These are phyloP conservation scores for Cordilura impudica DNA, from an alignment of 2,888 invertebrate genomes.

Conservation along the genomic window DNA sequence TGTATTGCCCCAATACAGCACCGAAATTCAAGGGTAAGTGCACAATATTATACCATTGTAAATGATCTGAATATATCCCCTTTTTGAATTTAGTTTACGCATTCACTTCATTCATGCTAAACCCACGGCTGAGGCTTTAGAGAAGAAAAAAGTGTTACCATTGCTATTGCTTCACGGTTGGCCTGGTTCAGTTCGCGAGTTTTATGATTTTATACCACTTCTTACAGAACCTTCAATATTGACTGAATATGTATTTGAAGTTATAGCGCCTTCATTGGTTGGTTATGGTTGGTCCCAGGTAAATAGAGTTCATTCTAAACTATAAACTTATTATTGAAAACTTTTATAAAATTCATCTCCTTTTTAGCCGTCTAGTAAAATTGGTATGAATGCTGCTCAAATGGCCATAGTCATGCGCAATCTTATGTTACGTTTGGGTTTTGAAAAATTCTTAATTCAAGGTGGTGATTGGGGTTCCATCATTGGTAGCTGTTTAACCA, in stretches of 20 bases:
- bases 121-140: slow-evolving; percentile 77
- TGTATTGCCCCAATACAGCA: slow-evolving; percentile 85
- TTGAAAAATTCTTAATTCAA: slow-evolving; percentile 82
- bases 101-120: slow-evolving; percentile 85
- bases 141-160: slow-evolving; percentile 80
- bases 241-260: slow-evolving; percentile 83
- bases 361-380: slow-evolving; percentile 70
- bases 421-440: slow-evolving; percentile 84
- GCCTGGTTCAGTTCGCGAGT: slow-evolving; percentile 91
- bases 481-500: slow-evolving; percentile 82
- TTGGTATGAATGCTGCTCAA: slow-evolving; percentile 77
- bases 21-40: slow-evolving; percentile 84
- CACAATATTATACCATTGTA: no score
- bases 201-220: slow-evolving; percentile 85
- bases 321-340: slow-evolving; percentile 6
- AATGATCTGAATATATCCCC: neutral
- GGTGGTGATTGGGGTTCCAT: slow-evolving; percentile 91
- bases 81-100: slow-evolving; percentile 73
- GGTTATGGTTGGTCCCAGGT: slow-evolving; percentile 85
- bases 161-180: slow-evolving; percentile 90
- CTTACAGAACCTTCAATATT: slow-evolving; percentile 79
- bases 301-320: no score
- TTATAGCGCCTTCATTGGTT: slow-evolving; percentile 83
- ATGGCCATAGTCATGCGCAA: slow-evolving; percentile 82
- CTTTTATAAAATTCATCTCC: neutral